Percentiles rank a stretch among this genome's conserved stretches.
phyloP scores from a whole-genome alignment of 2,113 vertebrate species.

The Bothrops jararaca region DNA sequence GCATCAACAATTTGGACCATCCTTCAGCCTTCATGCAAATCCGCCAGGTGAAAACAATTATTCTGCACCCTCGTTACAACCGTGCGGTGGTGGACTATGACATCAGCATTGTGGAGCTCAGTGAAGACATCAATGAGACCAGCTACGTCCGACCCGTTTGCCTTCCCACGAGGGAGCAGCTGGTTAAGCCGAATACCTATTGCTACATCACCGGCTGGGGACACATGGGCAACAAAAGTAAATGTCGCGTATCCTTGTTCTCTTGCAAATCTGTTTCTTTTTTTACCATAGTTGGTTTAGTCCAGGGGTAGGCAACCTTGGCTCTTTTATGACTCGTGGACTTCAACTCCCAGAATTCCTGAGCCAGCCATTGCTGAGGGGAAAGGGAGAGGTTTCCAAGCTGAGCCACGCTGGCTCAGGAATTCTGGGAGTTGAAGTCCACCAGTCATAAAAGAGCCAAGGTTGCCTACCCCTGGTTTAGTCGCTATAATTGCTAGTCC shows the following conservation, averaged over 20 bases:
- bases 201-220: conserved; percentile 98
- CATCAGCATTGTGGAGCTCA: conserved; percentile 91
- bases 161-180: conserved; percentile 72
- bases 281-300: not conserved
- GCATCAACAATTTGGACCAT: conserved; percentile 91
- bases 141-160: conserved; percentile 87
- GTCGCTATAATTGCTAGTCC: rapidly evolving
- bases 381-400: too few relatives aligned
- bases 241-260: conserved; percentile 45
- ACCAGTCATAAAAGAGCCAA: too few relatives aligned
- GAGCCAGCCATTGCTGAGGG: too few relatives aligned
- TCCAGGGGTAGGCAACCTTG: too few relatives aligned
- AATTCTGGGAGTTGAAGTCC: too few relatives aligned
- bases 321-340: too few relatives aligned
- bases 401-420: too few relatives aligned
- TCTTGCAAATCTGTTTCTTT: not conserved
- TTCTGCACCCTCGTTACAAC: conserved; percentile 92
- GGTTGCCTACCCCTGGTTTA: not conserved
- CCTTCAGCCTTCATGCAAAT: conserved; percentile 82
- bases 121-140: conserved; percentile 76
- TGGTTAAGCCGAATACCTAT: conserved; percentile 83
- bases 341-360: too few relatives aligned
- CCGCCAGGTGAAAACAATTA: conserved; percentile 79
- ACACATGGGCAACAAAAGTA: conserved; percentile 93
- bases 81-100: conserved; percentile 92